Conservation (phyloP, 2,113 vertebrate genomes). For the Sus scrofa region T2T-Sscrofa CM000812.6:2418501-2419000, state of each 20-base stretch:
- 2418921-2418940: background rate
- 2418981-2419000: background rate
- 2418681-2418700: background rate
- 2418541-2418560: background rate
- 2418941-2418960: background rate
- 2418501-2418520: background rate
- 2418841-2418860: accelerated
- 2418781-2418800: background rate
- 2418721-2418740: conserved; percentile 40
- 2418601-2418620: background rate
- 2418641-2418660: background rate
- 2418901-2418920: accelerated
- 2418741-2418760: conserved; percentile 30
- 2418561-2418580: too few relatives aligned
- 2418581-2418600: accelerated
- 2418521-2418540: background rate
- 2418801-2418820: background rate
- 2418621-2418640: background rate
- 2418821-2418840: background rate
- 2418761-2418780: conserved; percentile 27
- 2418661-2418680: too few relatives aligned
- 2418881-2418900: accelerated
- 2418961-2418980: background rate
- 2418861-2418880: too few relatives aligned
- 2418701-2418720: background rate